Conservation (phyloP, 1,140 invertebrate genomes). For the Lucilia sericata region DNA sequence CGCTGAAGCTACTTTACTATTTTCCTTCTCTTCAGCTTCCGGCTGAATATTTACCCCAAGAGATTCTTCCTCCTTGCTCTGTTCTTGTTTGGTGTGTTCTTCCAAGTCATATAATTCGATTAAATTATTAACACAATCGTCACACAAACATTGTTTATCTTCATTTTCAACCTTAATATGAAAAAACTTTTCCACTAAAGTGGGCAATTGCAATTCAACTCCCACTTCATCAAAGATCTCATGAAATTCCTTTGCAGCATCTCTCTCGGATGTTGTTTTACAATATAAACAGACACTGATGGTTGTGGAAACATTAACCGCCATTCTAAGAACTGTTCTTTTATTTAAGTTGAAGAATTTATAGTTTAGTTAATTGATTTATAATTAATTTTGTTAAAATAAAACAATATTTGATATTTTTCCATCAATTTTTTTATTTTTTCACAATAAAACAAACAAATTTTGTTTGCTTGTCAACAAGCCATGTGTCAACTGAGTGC, state of each 20-base stretch:
- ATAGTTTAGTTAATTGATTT: neutral
- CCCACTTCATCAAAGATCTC: slow-evolving; percentile 62
- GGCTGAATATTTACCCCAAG: neutral
- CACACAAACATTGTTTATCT: slow-evolving; percentile 53
- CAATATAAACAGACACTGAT: slow-evolving; percentile 27
- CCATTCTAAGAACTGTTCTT: neutral
- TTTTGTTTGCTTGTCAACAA: neutral
- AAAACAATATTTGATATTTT: neutral
- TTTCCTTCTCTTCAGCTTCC: neutral
- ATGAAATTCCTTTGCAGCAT: slow-evolving; percentile 53
- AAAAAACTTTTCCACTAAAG: slow-evolving; percentile 55
- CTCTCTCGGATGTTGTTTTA: neutral
- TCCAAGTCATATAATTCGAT: slow-evolving; percentile 60
- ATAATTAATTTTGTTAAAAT: neutral
- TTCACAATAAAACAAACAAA: neutral
- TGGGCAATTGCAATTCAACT: slow-evolving; percentile 50
- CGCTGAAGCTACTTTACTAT: neutral
- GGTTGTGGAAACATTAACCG: neutral
- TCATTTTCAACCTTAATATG: slow-evolving; percentile 51
- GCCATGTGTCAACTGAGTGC: neutral
- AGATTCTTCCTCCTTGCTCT: neutral
- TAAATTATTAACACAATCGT: slow-evolving; percentile 55
- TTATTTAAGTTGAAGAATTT: neutral
- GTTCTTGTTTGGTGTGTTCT: slow-evolving; percentile 49
- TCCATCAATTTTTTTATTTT: neutral